Evolutionary conservation across 1,140 invertebrate species (phyloP).

Genomic region (Trichonephila clavipes): DNA sequence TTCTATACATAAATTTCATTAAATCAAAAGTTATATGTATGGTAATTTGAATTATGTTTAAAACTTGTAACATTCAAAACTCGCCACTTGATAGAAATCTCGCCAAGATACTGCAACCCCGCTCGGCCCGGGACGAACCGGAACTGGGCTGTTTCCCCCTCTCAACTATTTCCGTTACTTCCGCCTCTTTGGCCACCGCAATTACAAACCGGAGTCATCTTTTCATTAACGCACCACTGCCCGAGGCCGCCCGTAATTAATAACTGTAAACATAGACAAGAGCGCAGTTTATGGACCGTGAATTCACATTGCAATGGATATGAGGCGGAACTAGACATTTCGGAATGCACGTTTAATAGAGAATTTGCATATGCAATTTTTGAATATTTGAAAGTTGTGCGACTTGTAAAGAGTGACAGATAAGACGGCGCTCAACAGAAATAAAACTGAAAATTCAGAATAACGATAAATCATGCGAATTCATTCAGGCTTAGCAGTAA

Average conservation of each 20-base stretch:
- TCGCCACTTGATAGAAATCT: neutral
- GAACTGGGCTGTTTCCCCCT: constrained; percentile 70
- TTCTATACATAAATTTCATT: too few relatives aligned
- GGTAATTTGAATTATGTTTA: too few relatives aligned
- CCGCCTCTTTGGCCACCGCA: constrained; percentile 71
- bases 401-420: too few relatives aligned
- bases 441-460: too few relatives aligned
- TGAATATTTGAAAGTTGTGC: too few relatives aligned
- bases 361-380: neutral
- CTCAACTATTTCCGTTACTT: constrained; percentile 77
- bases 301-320: neutral
- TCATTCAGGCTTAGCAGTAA: too few relatives aligned
- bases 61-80: neutral
- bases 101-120: constrained; percentile 36
- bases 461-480: too few relatives aligned
- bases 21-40: too few relatives aligned
- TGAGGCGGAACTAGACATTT: constrained; percentile 10
- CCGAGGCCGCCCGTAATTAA: constrained; percentile 24
- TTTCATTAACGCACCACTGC: constrained; percentile 29
- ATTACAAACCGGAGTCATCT: constrained; percentile 33
- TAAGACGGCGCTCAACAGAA: too few relatives aligned
- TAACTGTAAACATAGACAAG: constrained; percentile 31
- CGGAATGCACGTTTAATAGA: neutral
- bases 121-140: constrained; percentile 62
- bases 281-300: constrained; percentile 12